Percentiles rank a stretch among this genome's conserved stretches.
Evolutionary conservation across 2,888 invertebrate genomes (phyloP).

Genomic region (Lepidonotus clava): DNA sequence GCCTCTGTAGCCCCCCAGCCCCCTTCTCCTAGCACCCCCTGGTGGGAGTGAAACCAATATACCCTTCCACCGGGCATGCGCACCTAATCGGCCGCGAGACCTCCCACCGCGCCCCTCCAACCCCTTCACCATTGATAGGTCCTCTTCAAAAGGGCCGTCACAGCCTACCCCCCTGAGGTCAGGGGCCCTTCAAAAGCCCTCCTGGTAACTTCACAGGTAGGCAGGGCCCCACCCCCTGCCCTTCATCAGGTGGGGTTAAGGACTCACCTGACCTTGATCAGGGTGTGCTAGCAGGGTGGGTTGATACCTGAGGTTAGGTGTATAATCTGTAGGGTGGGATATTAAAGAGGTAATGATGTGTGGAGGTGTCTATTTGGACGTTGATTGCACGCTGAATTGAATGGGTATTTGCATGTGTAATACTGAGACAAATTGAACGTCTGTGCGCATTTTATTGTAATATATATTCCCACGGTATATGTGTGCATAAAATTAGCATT

Average conservation of each 20-base stretch:
- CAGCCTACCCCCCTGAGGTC: background rate
- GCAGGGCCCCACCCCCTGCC: background rate
- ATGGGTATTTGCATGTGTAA: no score
- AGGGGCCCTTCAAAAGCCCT: background rate
- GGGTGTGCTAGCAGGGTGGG: no score
- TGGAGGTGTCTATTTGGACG: no score
- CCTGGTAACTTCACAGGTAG: constrained; percentile 9
- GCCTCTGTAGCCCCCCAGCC: background rate
- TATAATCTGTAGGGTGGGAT: no score
- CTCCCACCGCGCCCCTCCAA: background rate
- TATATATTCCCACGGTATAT: no score
- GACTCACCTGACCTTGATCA: background rate
- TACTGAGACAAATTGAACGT: no score
- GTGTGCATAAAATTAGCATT: no score
- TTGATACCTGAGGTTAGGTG: constrained; percentile 3
- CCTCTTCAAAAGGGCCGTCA: background rate
- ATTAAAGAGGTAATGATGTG: no score
- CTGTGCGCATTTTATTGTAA: no score
- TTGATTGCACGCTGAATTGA: no score
- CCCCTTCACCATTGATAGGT: background rate
- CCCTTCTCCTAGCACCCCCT: background rate
- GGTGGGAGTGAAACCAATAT: background rate
- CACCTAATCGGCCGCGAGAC: constrained; percentile 8
- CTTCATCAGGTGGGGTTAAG: background rate
- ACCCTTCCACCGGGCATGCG: background rate